Conservation (phyloP, 1,140 invertebrate genomes). For the Bombus waltoni region DNA sequence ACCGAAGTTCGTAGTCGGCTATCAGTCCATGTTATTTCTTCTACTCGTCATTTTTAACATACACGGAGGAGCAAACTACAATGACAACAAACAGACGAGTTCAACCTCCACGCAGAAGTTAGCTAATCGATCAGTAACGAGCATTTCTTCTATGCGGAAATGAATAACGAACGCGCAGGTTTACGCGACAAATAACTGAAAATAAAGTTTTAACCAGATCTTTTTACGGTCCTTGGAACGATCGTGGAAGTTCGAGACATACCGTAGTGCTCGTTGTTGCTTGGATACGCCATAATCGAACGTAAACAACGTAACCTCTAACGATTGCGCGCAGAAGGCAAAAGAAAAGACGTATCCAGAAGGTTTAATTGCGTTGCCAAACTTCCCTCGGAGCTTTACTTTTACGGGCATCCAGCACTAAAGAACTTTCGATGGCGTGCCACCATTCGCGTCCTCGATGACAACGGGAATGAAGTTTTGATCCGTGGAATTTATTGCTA, state of each 20-base stretch:
- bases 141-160: neutral
- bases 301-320: slow-evolving; percentile 18
- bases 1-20: neutral
- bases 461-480: slow-evolving; percentile 8
- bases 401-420: slow-evolving; percentile 15
- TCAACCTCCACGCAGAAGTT: too few relatives aligned
- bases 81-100: neutral
- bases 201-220: neutral
- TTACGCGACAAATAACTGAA: neutral
- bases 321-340: neutral
- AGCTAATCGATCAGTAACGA: neutral
- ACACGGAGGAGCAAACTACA: neutral
- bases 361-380: slow-evolving; percentile 3
- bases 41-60: neutral
- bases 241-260: neutral
- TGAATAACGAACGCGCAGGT: neutral
- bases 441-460: neutral
- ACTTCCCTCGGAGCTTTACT: slow-evolving; percentile 21
- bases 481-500: slow-evolving; percentile 38
- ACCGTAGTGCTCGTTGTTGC: neutral
- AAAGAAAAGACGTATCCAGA: neutral
- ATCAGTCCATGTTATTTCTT: neutral
- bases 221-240: neutral
- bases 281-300: neutral
- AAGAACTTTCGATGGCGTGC: neutral